Base-by-base conservation (phyloP, 1,140 invertebrate genomes). In the Plectrocnemia conspersa region DNA sequence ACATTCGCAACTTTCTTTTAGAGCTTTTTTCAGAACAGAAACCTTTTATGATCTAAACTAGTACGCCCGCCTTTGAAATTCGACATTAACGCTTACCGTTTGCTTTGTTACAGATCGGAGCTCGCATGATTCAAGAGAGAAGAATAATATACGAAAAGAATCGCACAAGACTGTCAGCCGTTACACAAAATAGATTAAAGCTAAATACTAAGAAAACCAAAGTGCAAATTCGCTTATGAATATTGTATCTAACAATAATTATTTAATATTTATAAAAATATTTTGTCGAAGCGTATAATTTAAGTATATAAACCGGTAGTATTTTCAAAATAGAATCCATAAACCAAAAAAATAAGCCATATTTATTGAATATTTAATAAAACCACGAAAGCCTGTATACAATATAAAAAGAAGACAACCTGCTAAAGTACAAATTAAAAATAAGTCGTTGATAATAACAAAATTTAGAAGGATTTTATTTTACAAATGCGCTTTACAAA, bases 181-280 rank as follows among this genome's bases (percentile, higher is more conserved):
- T 24, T 50, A 50, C 47, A 50, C 47, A 50, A 44, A 52, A 42
- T 41, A 41, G 35, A 36, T 23, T 15, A 25, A 52, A 44, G 33
- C 33, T 53, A 27, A 52, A 59, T 15, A 44, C 50, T 33, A 49
- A 56, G 54, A 55, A 60, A 61, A 56, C 59, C 50, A 61, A 57
- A 61, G 59, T 61, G 59, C 59, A 61, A 61, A 61, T 56, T 54
- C 50, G 35, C 58, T 60, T 60, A 56, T 61, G 59, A 61, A 61
- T 56, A 56, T 54, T 54, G 52, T 54, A 50, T 56, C 45, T 46
- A 54, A 56, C 54, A 50, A 56, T 56, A 56, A 56, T 47, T 45
- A 35, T 24, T 36, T 24, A 27, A 23, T 56, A 56, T 49, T 9
- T 22, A 40, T 35, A 54, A 54, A 53, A 41, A 18, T 56, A 56